Evolutionary conservation across 2,113 vertebrate species (phyloP).

Genomic region (Sclerurus mexicanus): DNA sequence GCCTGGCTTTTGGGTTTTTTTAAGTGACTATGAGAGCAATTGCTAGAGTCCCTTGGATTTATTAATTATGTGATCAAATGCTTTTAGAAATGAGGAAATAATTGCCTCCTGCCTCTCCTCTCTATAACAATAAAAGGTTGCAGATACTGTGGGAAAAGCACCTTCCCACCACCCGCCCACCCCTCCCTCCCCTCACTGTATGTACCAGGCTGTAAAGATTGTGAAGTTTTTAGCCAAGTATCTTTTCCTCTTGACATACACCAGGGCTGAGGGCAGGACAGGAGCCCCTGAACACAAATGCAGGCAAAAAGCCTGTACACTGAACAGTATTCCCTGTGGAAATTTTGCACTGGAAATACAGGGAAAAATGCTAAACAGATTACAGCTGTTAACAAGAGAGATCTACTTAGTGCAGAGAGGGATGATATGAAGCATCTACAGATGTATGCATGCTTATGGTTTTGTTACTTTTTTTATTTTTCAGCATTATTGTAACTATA

Average conservation of each 20-base stretch:
- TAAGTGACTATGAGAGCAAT: background rate
- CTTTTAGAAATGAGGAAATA: background rate
- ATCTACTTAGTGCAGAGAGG: background rate
- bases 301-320: accelerated
- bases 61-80: background rate
- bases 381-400: background rate
- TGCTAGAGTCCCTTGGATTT: background rate
- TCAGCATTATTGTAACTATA: background rate
- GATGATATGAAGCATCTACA: background rate
- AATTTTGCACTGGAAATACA: background rate
- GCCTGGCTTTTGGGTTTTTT: background rate
- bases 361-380: background rate
- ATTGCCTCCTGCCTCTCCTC: background rate
- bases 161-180: background rate
- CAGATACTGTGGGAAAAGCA: background rate
- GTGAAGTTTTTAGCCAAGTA: background rate
- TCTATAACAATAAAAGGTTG: background rate
- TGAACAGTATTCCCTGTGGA: background rate
- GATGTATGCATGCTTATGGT: background rate
- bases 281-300: background rate
- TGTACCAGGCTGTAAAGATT: background rate
- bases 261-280: background rate
- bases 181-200: too few species aligned
- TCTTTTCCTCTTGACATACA: background rate
- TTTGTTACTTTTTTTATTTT: background rate